Conservation (phyloP, 2,113 vertebrate genomes). For the Lasiurus cinereus region DNA sequence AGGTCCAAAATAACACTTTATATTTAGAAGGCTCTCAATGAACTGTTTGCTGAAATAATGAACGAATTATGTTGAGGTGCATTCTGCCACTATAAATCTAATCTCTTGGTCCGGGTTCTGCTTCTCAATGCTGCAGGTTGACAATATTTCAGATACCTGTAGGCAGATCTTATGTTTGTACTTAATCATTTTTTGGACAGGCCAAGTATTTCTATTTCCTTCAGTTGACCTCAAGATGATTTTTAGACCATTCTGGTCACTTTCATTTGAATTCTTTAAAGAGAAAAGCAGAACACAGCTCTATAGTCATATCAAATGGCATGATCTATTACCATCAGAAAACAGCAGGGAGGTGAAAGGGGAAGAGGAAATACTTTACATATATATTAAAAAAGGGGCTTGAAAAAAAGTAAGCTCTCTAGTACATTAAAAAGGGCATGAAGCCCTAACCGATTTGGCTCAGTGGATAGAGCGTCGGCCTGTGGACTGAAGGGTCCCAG, state of each 20-base stretch:
- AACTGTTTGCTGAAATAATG: background rate
- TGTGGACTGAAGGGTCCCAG: too few species aligned
- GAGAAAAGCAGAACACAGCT: background rate
- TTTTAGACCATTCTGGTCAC: background rate
- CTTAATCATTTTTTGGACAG: background rate
- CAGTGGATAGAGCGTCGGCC: too few species aligned
- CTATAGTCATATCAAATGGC: background rate
- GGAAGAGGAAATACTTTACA: conserved; percentile 21
- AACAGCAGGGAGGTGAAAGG: background rate
- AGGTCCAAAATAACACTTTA: background rate
- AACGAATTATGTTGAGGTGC: background rate
- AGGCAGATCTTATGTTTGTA: background rate
- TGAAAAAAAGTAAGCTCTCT: conserved; percentile 39
- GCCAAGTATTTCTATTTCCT: conserved; percentile 25
- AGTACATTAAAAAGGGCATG: conserved; percentile 22
- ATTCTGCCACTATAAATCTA: background rate
- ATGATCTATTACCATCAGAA: conserved; percentile 4
- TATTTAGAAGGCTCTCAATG: background rate
- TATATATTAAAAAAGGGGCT: conserved; percentile 18
- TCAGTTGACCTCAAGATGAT: background rate
- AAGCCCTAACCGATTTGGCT: too few species aligned
- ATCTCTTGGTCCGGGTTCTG: background rate
- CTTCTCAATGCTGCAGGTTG: background rate
- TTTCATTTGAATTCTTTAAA: conserved; percentile 59
- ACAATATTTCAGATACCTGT: background rate